Evolutionary conservation across 2,797 vertebrate genomes (phyloP), one percentile per base, ranked within the genome.

Genomic region (Cichlasoma orientale): DNA sequence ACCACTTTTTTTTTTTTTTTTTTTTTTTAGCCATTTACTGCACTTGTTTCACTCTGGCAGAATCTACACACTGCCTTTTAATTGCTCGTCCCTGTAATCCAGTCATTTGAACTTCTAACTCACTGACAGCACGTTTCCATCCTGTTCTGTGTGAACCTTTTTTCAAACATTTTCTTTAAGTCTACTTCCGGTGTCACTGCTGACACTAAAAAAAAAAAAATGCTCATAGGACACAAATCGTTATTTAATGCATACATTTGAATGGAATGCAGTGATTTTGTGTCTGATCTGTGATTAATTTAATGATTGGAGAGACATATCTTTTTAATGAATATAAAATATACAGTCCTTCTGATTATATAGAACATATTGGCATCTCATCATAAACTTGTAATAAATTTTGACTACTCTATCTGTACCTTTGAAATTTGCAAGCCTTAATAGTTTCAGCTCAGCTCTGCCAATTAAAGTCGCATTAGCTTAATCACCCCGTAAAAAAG

Each of bases 401-500:
- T 25, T 23, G 21, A 41, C 36, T 25, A 16, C 36, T 63, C 13
- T 23, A 5, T 63, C 36, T 41, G 36, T 63, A 41, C 59, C 59
- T 61, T 61, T 63, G 23, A 63, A 41, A 63, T 18, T 13, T 63
- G n/a, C 36, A 54, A 23, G 21, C n/a, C 38, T 41, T 63, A 18
- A 63, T 41, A 25, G 36, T 41, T 9, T 13, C 36, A 25, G 36
- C 59, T 63, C 36, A 63, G 21, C 59, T 63, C 21, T 38, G 36
- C 23, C 23, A 41, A 18, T 18, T 41, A 44, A 63, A 44, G 59
- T 18, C 36, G 9, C 78, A 89, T 90, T 87, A 89, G 68, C 38
- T 74, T 84, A 87, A 90, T 89, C 73, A 82, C 52, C 72, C 66
- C 25, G 74, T 82, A 41, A 68, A 86, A 86, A 84, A 76, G 29